Evolutionary conservation across 2,797 vertebrate species (phyloP), one percentile per base, ranked within the genome.

Genomic region (Margarornis squamiger): DNA sequence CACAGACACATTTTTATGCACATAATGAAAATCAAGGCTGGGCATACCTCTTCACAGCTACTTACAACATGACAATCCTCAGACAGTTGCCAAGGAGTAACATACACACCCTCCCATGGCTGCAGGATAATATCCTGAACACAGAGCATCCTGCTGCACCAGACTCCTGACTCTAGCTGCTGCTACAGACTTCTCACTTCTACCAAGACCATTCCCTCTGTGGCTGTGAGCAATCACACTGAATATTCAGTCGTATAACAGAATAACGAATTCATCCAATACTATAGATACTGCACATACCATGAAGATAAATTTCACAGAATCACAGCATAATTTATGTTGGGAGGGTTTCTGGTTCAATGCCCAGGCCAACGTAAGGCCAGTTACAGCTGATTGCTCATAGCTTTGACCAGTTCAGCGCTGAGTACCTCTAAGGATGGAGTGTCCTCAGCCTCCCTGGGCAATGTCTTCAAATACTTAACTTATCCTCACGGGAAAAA

Each of bases 71-170:
- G 48, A 66, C 36, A 82, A 36, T 58, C 22, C 41, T 54, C 66
- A 52, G 49, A 62, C 32, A 71, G 57, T 13, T 75, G 55, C 41
- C 74, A 68, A 39, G 46, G 41, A 74, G 38, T 8, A 49, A 67
- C 0, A 0, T 3, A 30, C 34, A 59, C 6, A 9, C 19, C 7
- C 32, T 36, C 11, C 10, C 57, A 32, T 3, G 45, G 34, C 52
- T 71, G n/a, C 57, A 45, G 58, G 46, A 34, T 17, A 52, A 71
- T 3, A 46, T 7, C 21, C 43, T 26, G 51, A 43, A 45, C 0
- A 0, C 18, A 36, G 27, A 79, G 82, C 46, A 62, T n/a, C 54
- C 5, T 7, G 29, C 41, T 80, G 61, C 57, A 6, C 30, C 46
- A 41, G 11, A 39, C 58, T 59, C 62, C 57, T 65, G 32, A 45